phyloP scores from a whole-genome alignment of 2,797 vertebrate species.

The Rhynchotus rufescens region DNA sequence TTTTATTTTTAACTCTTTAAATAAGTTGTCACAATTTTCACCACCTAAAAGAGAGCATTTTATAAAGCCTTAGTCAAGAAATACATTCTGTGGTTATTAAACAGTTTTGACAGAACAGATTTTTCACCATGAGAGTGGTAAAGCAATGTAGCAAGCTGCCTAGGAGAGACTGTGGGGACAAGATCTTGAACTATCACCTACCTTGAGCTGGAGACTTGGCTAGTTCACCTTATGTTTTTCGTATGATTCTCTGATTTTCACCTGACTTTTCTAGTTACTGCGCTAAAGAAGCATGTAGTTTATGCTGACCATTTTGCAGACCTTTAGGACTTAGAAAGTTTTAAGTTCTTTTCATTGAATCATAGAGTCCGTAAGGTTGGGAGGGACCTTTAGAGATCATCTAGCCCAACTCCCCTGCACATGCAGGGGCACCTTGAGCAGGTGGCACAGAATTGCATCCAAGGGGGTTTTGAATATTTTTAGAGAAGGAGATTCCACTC shows the following conservation, averaged over 20 bases:
- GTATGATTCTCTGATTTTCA: background rate
- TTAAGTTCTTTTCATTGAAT: background rate
- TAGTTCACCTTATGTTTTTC: background rate
- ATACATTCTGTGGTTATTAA: constrained; percentile 38
- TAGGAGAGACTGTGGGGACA: background rate
- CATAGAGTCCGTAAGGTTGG: too few species aligned
- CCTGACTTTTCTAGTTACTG: background rate
- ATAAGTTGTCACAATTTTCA: background rate
- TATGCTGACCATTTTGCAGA: background rate
- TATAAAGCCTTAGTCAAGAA: background rate
- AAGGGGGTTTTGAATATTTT: too few species aligned
- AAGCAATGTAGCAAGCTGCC: constrained; percentile 9
- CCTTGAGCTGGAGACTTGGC: background rate
- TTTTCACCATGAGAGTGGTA: constrained; percentile 1
- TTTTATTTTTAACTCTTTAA: background rate
- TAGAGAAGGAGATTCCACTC: too few species aligned
- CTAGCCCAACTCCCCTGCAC: too few species aligned
- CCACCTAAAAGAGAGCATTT: background rate
- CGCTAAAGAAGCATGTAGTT: background rate
- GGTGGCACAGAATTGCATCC: too few species aligned
- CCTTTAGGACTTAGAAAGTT: background rate
- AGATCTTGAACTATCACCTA: background rate
- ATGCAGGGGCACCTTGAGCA: too few species aligned
- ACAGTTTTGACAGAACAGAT: background rate
- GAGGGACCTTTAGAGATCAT: too few species aligned